Evolutionary conservation across 2,797 vertebrate genomes (phyloP), one percentile per base, ranked within the genome.

Genomic region (Odontamblyopus rebecca): DNA sequence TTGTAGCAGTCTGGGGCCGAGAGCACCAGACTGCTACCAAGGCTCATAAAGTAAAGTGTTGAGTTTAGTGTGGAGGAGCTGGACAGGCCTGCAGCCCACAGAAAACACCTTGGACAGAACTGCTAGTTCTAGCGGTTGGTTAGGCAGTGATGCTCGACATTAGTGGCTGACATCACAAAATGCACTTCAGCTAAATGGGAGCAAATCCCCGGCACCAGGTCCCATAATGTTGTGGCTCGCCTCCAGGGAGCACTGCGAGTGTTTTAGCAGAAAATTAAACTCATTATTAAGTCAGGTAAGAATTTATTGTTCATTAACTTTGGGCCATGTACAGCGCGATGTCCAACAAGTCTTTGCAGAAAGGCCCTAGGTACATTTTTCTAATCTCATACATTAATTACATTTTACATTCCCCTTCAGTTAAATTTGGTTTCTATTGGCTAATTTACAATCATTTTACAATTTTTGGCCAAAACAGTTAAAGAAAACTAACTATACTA

Each of bases 251-350:
- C 51, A 61, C 27, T 32, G 27, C 15, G 54, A 68, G 51, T 70
- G 69, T 76, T 63, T 75, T 30, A 65, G 71, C 70, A 38, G 69
- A 68, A 67, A 27, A 68, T 62, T 64, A 60, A 73, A 71, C 38
- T 27, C 68, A 59, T 67, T 72, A 69, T 70, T 56, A 59, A 72
- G 38, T n/a, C 53, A 57, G 70, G 53, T 59, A 53, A 57, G 38
- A 71, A 71, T 60, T 48, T 29, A 19, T 70, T 61, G 57, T 61
- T 71, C 59, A 68, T 23, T 50, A 32, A 69, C 56, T 70, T 76
- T 26, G 35, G 27, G 19, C 53, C 23, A 19, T 75, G 67, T 62
- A 16, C 23, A 53, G 15, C 32, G 12, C 41, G 41, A 71, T 48
- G 44, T 13, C 32, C 16, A 63, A 63, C 32, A 30, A 60, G 57